These are phyloP conservation scores for Chelmon rostratus DNA, from an alignment of 2,797 vertebrate genomes.

Conservation along the genomic window DNA sequence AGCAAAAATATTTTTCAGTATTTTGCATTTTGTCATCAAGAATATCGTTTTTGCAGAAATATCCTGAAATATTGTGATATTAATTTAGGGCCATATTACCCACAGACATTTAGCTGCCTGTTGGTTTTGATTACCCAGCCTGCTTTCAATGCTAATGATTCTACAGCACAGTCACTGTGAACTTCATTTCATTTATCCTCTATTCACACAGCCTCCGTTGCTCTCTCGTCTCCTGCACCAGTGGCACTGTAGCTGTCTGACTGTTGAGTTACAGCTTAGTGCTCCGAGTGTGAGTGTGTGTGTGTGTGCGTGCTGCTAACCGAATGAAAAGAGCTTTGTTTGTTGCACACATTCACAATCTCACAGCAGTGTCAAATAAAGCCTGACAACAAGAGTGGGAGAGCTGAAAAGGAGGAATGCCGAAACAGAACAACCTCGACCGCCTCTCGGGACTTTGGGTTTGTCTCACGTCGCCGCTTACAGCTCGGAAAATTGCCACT, in stretches of 20 bases:
- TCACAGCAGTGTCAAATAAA: conserved; percentile 25
- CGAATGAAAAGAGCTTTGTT: conserved; percentile 60
- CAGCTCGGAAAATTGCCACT: background rate
- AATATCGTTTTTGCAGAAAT: no score
- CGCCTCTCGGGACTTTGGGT: background rate
- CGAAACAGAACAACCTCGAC: background rate
- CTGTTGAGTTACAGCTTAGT: conserved; percentile 24
- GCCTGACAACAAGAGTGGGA: conserved; percentile 17
- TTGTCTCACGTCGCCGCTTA: background rate
- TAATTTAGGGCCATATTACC: no score
- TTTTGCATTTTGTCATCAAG: no score
- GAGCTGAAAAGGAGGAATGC: conserved; percentile 11
- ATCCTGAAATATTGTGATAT: no score
- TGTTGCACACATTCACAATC: conserved; percentile 36
- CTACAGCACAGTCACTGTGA: background rate
- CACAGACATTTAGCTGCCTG: background rate
- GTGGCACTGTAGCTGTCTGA: conserved; percentile 19
- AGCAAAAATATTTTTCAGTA: no score
- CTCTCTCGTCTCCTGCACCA: conserved; percentile 21
- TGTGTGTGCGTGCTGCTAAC: conserved; percentile 7
- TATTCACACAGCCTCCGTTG: conserved; percentile 12
- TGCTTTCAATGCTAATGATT: background rate
- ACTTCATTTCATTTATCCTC: conserved; percentile 7
- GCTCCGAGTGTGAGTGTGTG: conserved; percentile 27
- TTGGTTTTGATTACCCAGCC: background rate